Percentiles rank a stretch among this genome's conserved stretches.
Evolutionary conservation across 2,888 invertebrate species (phyloP).

Genomic region (Synanthedon tipuliformis): DNA sequence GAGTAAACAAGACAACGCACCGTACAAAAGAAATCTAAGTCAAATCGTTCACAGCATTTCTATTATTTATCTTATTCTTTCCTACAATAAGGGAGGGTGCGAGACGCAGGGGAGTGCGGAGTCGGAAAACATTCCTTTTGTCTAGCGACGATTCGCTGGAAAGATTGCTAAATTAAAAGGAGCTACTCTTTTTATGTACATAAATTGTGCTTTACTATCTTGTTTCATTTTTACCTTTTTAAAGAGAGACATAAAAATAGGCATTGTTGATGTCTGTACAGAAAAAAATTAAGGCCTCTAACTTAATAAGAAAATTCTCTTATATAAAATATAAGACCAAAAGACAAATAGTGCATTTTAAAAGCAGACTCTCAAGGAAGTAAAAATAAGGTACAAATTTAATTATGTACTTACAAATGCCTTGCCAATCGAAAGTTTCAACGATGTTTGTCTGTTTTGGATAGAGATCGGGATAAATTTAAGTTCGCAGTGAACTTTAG

Average conservation of each 20-base stretch:
- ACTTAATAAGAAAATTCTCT: no score
- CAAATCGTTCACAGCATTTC: constrained; percentile 28
- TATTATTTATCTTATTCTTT: constrained; percentile 27
- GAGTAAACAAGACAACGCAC: neutral
- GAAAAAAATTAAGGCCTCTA: neutral
- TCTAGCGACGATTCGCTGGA: neutral
- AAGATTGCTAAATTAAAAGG: neutral
- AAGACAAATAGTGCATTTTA: no score
- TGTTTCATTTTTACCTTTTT: neutral
- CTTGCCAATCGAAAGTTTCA: no score
- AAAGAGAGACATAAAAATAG: neutral
- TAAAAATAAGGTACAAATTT: no score
- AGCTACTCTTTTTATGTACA: neutral
- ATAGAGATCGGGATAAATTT: no score
- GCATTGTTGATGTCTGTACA: neutral
- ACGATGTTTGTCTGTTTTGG: no score
- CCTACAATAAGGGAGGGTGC: neutral
- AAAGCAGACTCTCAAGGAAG: no score
- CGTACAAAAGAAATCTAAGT: constrained; percentile 31
- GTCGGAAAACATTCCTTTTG: constrained; percentile 5
- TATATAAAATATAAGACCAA: no score
- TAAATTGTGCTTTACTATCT: neutral
- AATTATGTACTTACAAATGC: no score
- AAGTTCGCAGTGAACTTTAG: no score
- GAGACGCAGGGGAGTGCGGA: neutral